Evolutionary conservation across 2,888 invertebrate genomes (phyloP).

Genomic region (Hermaeophaga mercurialis): DNA sequence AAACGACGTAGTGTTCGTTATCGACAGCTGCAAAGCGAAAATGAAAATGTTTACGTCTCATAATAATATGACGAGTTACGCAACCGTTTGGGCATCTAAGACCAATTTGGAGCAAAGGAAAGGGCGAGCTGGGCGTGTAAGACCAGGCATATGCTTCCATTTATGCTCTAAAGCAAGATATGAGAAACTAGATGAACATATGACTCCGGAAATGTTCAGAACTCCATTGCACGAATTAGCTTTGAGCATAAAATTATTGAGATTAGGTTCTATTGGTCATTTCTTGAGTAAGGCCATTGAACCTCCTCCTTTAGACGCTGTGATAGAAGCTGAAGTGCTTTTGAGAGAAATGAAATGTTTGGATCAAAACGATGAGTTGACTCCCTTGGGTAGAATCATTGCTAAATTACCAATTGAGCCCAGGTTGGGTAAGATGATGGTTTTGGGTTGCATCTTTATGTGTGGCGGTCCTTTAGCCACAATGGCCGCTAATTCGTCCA

Average conservation of each 20-base stretch:
- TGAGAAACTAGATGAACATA: slow-evolving; percentile 80
- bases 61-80: slow-evolving; percentile 98
- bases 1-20: slow-evolving; percentile 96
- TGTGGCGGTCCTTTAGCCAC: slow-evolving; percentile 90
- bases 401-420: slow-evolving; percentile 97
- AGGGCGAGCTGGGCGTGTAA: slow-evolving; percentile 92
- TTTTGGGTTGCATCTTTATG: slow-evolving; percentile 89
- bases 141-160: slow-evolving; percentile 92
- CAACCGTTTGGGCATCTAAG: slow-evolving; percentile 93
- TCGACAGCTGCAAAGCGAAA: slow-evolving; percentile 96
- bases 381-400: slow-evolving; percentile 89
- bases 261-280: slow-evolving; percentile 89
- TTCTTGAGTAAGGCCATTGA: slow-evolving; percentile 96
- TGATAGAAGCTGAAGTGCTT: slow-evolving; percentile 88
- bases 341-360: slow-evolving; percentile 88
- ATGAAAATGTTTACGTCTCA: slow-evolving; percentile 98
- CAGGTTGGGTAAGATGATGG: slow-evolving; percentile 80
- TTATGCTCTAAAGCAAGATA: slow-evolving; percentile 77
- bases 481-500: slow-evolving; percentile 94
- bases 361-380: slow-evolving; percentile 84
- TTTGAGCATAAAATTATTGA: slow-evolving; percentile 85
- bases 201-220: slow-evolving; percentile 97
- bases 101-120: slow-evolving; percentile 94
- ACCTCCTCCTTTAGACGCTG: slow-evolving; percentile 96
- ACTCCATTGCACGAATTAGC: slow-evolving; percentile 96